Evolutionary conservation across 2,888 invertebrate genomes (phyloP), one percentile per base, ranked within the genome.

Genomic region (Phoronis australis): DNA sequence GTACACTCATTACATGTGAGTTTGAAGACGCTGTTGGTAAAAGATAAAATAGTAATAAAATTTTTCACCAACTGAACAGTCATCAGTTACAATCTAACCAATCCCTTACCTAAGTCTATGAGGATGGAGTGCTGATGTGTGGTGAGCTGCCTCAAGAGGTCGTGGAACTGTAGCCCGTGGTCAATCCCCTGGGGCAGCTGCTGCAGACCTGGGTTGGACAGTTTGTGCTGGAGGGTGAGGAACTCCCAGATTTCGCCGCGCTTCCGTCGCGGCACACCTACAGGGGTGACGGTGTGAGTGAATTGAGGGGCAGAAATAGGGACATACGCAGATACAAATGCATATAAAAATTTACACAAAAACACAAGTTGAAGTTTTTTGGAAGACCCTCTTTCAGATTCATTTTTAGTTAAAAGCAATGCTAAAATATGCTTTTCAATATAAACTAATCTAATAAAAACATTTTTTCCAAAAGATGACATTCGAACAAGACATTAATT

Each of bases 101-200:
- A 4, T 24, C 15, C 39, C 77, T 76, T 68, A 82, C 90, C 94
- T 55, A 96, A 79, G 76, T 96, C 96, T 47, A 96, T 95, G 40
- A 96, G 83, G 63, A 96, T 97, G 1, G 94, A 92, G 74, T 96
- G 96, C 71, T 96, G 96, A 67, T 95, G 92, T 23, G 92, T 90
- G 0, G 96, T 94, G 15, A 96, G 82, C 55, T 90, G 89, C 37
- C 87, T 86, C 22, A 94, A 79, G 3, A 95, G 80, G 0, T 87
- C 82, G 37, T 85, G 83, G 73, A 94, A 96, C 0, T 88, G 84
- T 3, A 85, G 83, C 24, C 52, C 18, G 3, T 3, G 18, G 20
- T 59, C 59, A 20, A 57, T 47, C n/a, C 47, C 46, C 4, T 56
- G 59, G 71, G 86, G 84, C 73, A 50, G 51, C 22, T 51, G 48